phyloP scores from a whole-genome alignment of 2,888 invertebrate species.

The Cryptus viduatorius region DNA sequence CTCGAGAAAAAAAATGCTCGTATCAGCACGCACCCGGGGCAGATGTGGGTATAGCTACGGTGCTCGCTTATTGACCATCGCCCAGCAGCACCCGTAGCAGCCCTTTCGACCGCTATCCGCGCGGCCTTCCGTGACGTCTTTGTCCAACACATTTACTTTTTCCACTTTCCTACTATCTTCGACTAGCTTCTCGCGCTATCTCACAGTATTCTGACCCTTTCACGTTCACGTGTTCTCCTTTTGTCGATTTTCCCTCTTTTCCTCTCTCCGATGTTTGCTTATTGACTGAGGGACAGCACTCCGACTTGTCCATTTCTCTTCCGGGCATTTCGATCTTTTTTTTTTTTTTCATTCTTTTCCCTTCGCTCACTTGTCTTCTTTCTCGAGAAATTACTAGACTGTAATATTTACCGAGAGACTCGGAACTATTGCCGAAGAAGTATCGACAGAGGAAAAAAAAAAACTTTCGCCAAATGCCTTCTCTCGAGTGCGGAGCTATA shows the following conservation, averaged over 20 bases:
- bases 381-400: conserved; percentile 7
- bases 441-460: background rate
- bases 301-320: conserved; percentile 23
- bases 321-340: conserved; percentile 4
- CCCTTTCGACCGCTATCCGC: conserved; percentile 66
- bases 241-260: conserved; percentile 38
- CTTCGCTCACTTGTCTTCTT: conserved; percentile 2
- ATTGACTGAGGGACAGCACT: conserved; percentile 58
- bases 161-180: conserved; percentile 58
- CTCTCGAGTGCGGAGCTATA: background rate
- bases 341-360: background rate
- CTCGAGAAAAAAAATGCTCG: conserved; percentile 78
- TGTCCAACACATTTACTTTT: conserved; percentile 40
- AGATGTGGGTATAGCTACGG: conserved; percentile 23
- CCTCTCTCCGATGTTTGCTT: conserved; percentile 38
- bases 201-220: conserved; percentile 24
- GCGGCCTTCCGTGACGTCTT: conserved; percentile 45
- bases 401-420: background rate
- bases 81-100: conserved; percentile 49
- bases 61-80: conserved; percentile 78
- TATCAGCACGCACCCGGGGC: conserved; percentile 80
- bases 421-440: background rate
- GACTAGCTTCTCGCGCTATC: background rate
- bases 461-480: background rate
- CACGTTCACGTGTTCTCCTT: conserved; percentile 49